Percentiles rank a stretch among this genome's conserved stretches.
These are phyloP conservation scores for Colossoma macropomum DNA, from an alignment of 2,113 vertebrate species.

Conservation along the genomic window DNA sequence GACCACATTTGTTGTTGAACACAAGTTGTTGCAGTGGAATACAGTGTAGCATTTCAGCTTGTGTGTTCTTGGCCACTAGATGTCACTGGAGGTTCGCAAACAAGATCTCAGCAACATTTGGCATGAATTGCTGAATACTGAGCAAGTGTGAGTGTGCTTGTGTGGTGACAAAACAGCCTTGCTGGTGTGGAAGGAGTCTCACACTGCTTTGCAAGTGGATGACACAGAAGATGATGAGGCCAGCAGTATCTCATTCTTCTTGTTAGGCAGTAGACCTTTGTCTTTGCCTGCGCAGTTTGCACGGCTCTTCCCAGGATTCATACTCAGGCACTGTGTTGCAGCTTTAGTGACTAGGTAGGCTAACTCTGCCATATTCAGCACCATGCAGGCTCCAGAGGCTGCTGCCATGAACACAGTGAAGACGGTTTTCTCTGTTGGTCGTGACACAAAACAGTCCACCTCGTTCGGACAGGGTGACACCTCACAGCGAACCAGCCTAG, in stretches of 20 bases:
- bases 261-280: slow-evolving; percentile 57
- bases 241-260: slow-evolving; percentile 59
- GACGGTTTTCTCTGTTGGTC: slow-evolving; percentile 74
- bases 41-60: background rate
- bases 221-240: slow-evolving; percentile 31
- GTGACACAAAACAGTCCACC: slow-evolving; percentile 77
- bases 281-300: slow-evolving; percentile 50
- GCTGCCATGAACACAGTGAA: slow-evolving; percentile 77
- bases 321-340: slow-evolving; percentile 58
- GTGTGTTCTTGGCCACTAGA: slow-evolving; percentile 12
- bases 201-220: slow-evolving; percentile 42
- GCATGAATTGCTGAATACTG: slow-evolving; percentile 10
- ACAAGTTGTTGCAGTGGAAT: background rate
- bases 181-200: background rate
- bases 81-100: background rate
- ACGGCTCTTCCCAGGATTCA: slow-evolving; percentile 24
- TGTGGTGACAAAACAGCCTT: background rate
- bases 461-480: slow-evolving; percentile 77
- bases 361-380: slow-evolving; percentile 75
- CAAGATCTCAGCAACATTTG: background rate
- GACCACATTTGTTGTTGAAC: background rate
- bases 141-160: slow-evolving; percentile 21
- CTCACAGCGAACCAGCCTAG: slow-evolving; percentile 73
- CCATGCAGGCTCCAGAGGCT: slow-evolving; percentile 71
- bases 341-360: slow-evolving; percentile 72